These are phyloP conservation scores for Caiman crocodilus DNA, from an alignment of 2,797 vertebrate genomes.

Conservation along the genomic window DNA sequence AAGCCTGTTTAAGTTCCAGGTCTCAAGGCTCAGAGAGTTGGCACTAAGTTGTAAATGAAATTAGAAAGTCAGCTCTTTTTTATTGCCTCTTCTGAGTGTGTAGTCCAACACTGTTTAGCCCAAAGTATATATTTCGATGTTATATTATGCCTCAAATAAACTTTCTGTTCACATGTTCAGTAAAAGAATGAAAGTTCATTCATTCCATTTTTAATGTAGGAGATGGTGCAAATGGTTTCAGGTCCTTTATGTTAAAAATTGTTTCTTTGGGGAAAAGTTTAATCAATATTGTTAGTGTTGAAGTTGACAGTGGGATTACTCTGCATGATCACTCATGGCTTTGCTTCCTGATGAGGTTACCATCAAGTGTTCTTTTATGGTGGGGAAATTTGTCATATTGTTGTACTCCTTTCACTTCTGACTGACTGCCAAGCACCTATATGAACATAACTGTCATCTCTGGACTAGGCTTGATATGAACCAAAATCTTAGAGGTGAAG, in stretches of 20 bases:
- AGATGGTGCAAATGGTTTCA: not conserved
- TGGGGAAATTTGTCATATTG: not conserved
- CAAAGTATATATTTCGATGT: not conserved
- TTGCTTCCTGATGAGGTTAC: not conserved
- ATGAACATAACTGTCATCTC: not conserved
- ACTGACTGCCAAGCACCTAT: accelerated
- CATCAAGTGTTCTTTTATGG: not conserved
- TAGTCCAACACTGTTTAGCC: not conserved
- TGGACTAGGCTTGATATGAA: not conserved
- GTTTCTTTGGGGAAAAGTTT: constrained; percentile 6
- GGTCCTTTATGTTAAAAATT: not conserved
- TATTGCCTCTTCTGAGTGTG: not conserved
- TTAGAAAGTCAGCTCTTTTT: not conserved
- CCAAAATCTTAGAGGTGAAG: not conserved
- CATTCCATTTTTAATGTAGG: accelerated
- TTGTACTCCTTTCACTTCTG: not conserved
- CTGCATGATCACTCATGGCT: accelerated
- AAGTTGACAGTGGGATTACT: not conserved
- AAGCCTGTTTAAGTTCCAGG: not conserved
- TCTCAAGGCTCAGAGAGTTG: not conserved
- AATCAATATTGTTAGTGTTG: not conserved
- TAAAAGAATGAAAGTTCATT: not conserved
- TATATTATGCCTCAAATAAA: accelerated
- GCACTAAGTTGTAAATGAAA: not conserved
- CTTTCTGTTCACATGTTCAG: not conserved